Evolutionary conservation across 2,888 invertebrate genomes (phyloP).

Genomic region (Quadroppia sp.): DNA sequence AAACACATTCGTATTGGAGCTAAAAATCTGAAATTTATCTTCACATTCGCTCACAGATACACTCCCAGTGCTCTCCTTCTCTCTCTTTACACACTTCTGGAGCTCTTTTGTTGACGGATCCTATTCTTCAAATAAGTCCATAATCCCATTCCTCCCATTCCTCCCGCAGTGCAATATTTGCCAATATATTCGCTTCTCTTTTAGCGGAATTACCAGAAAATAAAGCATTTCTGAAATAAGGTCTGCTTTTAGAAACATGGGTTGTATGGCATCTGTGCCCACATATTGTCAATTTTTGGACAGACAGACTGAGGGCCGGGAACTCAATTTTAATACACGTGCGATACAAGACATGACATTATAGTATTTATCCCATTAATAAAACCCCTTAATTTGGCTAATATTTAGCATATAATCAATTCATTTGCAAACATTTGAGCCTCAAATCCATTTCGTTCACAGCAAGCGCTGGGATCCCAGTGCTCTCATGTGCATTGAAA

Average conservation of each 20-base stretch:
- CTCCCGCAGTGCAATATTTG: slow-evolving; percentile 36
- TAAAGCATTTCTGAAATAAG: slow-evolving; percentile 19
- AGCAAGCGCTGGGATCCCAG: background rate
- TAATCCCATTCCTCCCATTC: slow-evolving; percentile 35
- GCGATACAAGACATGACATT: slow-evolving; percentile 28
- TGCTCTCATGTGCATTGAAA: background rate
- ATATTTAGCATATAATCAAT: background rate
- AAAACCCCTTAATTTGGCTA: slow-evolving; percentile 20
- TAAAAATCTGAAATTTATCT: background rate
- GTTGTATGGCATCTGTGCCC: slow-evolving; percentile 27
- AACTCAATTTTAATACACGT: slow-evolving; percentile 36
- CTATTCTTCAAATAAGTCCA: slow-evolving; percentile 31
- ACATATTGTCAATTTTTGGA: slow-evolving; percentile 7
- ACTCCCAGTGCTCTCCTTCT: background rate
- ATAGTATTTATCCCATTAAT: slow-evolving; percentile 3
- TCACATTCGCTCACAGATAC: background rate
- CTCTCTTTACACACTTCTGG: background rate
- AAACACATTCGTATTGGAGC: background rate
- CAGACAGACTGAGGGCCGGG: background rate
- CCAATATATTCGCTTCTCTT: slow-evolving; percentile 18
- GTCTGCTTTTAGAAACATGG: background rate
- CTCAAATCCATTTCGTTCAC: background rate
- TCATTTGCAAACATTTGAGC: background rate
- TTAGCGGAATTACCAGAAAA: background rate
- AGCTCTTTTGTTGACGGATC: slow-evolving; percentile 29